Conservation (phyloP, 2,113 vertebrate species). For the Psilopogon haemacephalus region DNA sequence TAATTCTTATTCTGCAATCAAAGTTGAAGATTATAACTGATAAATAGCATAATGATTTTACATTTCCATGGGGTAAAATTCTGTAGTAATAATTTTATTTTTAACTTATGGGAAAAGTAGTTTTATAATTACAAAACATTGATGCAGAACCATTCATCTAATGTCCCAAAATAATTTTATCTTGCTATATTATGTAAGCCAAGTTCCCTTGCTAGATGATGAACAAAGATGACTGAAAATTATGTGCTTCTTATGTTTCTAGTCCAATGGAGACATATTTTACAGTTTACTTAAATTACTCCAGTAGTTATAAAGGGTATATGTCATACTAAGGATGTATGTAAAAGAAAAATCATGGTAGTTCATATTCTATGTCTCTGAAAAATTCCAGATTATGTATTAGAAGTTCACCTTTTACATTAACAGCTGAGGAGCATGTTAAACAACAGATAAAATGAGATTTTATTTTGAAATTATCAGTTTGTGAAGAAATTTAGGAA, state of each 20-base stretch:
- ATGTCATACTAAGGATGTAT: not conserved
- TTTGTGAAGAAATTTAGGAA: not conserved
- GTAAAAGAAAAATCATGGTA: not conserved
- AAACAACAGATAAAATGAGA: not conserved
- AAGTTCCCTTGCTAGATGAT: not conserved
- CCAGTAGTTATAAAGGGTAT: not conserved
- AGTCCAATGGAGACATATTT: not conserved
- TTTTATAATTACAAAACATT: conserved; percentile 17
- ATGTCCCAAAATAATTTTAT: not conserved
- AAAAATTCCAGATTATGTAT: not conserved
- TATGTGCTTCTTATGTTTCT: not conserved
- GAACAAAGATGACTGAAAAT: not conserved
- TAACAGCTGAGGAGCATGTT: not conserved
- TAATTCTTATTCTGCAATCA: not conserved
- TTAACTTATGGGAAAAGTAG: not conserved
- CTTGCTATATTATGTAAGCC: not conserved
- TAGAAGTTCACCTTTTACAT: not conserved
- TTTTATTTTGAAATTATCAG: not conserved
- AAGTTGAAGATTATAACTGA: not conserved
- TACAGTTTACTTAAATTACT: not conserved
- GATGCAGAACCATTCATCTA: not conserved
- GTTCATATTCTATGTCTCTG: not conserved
- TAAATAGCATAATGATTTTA: not conserved
- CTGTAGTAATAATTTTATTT: not conserved
- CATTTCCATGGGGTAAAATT: not conserved